A percentile compares a stretch with the other conserved stretches of the same genome.
Conservation (phyloP, 30 jellyfish, hydroid and myxozoan genomes). For the Cassiopea andromeda region DNA sequence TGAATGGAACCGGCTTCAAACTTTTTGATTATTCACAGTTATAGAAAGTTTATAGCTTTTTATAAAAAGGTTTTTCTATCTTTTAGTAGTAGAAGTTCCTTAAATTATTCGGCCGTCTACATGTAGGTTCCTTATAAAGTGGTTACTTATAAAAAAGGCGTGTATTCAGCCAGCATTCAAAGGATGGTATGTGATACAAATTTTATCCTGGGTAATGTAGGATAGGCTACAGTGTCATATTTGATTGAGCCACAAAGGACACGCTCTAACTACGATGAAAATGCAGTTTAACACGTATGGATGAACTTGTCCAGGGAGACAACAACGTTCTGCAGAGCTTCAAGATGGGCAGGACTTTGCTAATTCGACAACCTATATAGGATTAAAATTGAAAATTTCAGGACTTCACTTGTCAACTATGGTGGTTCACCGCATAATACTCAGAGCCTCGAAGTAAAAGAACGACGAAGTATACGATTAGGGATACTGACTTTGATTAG, state of each 20-base stretch:
- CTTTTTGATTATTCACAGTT: too few relatives aligned
- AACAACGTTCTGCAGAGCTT: neutral
- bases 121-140: too few relatives aligned
- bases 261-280: neutral
- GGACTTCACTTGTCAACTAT: conserved; percentile 18
- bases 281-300: neutral
- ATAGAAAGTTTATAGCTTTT: too few relatives aligned
- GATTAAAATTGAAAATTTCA: conserved; percentile 25
- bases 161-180: too few relatives aligned
- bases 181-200: too few relatives aligned
- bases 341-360: conserved; percentile 48
- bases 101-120: too few relatives aligned
- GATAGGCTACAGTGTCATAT: neutral
- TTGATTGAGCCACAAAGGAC: neutral
- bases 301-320: conserved; percentile 13
- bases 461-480: conserved; percentile 29
- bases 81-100: too few relatives aligned
- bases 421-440: conserved; percentile 54
- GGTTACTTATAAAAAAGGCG: too few relatives aligned
- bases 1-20: too few relatives aligned
- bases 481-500: conserved; percentile 7
- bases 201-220: neutral
- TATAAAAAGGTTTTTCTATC: too few relatives aligned
- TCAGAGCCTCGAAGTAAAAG: conserved; percentile 10
- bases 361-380: conserved; percentile 7